Evolutionary conservation across 2,888 invertebrate genomes (phyloP).

Genomic region (Himalopsyche tibetana): DNA sequence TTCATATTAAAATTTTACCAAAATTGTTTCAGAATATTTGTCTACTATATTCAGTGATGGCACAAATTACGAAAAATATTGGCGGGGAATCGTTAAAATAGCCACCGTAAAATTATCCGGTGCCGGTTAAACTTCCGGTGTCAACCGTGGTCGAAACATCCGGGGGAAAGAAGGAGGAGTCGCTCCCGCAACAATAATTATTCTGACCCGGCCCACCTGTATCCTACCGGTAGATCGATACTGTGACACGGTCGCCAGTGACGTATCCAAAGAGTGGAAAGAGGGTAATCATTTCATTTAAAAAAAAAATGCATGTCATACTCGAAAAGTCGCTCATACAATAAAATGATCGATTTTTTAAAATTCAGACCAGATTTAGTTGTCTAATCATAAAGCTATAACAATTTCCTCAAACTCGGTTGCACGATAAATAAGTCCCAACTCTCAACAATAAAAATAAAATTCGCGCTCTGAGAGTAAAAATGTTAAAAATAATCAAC

Average conservation of each 20-base stretch:
- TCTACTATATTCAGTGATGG: background rate
- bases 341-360: no score
- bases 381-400: no score
- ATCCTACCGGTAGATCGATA: constrained; percentile 16
- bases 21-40: background rate
- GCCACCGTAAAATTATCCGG: background rate
- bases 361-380: no score
- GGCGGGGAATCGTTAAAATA: constrained; percentile 5
- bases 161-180: constrained; percentile 36
- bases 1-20: no score
- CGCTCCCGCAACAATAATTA: constrained; percentile 38
- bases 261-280: background rate
- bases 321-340: no score
- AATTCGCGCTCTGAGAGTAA: no score
- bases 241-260: background rate
- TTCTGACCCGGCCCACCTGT: constrained; percentile 40
- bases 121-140: constrained; percentile 35
- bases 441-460: no score
- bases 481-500: no score
- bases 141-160: constrained; percentile 40
- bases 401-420: no score
- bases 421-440: no score
- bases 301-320: no score
- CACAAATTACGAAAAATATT: background rate
- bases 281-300: no score